Evolutionary conservation across 2,888 invertebrate species (phyloP), one percentile per base, ranked within the genome.

Genomic region (Phymatocera aterrima): DNA sequence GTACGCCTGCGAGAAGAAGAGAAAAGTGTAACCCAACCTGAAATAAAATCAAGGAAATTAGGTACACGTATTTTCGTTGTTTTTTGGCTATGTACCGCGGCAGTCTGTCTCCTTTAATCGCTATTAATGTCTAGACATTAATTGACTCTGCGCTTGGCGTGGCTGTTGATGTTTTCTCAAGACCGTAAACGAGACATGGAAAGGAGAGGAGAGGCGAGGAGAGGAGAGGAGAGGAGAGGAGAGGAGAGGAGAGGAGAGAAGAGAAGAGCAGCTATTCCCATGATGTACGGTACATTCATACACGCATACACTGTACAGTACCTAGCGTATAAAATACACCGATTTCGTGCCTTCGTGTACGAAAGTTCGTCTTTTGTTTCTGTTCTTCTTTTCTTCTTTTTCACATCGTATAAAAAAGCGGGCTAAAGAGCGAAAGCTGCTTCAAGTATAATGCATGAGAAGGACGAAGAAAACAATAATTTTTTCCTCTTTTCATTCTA

Each of bases 51-150:
- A 24, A 0, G 28, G 28, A 57, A 28, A 10, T 57, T 12, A 28
- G 28, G 28, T 28, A 15, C 24, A 57, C 24, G 64, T 64, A 64
- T 64, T 64, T 64, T 68, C 65, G 24, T 46, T 68, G 65, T 43
- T 68, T 24, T 64, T 64, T 21, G 43, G 40, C 65, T n/a, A n/a
- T n/a, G n/a, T n/a, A 43, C 37, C 24, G 34, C 40, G 21, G 40
- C 24, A 68, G 65, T 68, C 43, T 24, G 48, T 70, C 70, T 70
- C 70, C 70, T 70, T 51, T 51, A 70, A 70, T 70, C 51, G 48
- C 48, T 70, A 48, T 51, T 48, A 70, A 70, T 70, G 48, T 70
- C 70, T 70, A 70, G 70, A 70, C 70, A 51, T 70, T 70, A 70
- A 70, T 70, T 70, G 70, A 70, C 48, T 48, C 48, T 48, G 70